Evolutionary conservation across 2,113 vertebrate species (phyloP).

Genomic region (Pseudorectes ferrugineus): DNA sequence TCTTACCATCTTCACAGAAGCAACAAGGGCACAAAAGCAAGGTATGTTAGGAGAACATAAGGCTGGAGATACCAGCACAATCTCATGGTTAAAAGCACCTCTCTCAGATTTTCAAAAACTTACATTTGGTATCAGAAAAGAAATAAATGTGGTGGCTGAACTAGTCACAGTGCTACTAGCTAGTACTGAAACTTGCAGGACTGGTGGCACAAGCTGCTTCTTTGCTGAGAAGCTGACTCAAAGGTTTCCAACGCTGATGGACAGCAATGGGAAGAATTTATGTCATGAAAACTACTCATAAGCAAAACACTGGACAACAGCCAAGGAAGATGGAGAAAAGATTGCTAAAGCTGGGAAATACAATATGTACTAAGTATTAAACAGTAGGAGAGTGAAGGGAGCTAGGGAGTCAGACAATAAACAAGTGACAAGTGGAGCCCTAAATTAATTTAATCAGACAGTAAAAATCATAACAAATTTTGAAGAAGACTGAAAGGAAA

Average conservation of each 20-base stretch:
- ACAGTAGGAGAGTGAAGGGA: neutral
- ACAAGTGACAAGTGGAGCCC: neutral
- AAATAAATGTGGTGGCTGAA: neutral
- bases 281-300: neutral
- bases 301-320: neutral
- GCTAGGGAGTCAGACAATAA: neutral
- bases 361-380: neutral
- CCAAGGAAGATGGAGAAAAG: neutral
- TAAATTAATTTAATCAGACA: neutral
- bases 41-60: neutral
- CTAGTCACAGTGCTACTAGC: neutral
- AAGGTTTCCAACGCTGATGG: neutral
- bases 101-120: neutral
- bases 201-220: neutral
- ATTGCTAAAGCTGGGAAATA: neutral
- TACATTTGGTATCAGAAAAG: neutral
- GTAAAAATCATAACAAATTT: neutral
- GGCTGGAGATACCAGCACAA: neutral
- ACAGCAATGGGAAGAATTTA: neutral
- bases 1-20: neutral
- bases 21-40: neutral
- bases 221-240: neutral
- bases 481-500: neutral
- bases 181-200: neutral
- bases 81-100: neutral